Conservation (phyloP, 1,140 invertebrate genomes). For the Achroia grisella region DNA sequence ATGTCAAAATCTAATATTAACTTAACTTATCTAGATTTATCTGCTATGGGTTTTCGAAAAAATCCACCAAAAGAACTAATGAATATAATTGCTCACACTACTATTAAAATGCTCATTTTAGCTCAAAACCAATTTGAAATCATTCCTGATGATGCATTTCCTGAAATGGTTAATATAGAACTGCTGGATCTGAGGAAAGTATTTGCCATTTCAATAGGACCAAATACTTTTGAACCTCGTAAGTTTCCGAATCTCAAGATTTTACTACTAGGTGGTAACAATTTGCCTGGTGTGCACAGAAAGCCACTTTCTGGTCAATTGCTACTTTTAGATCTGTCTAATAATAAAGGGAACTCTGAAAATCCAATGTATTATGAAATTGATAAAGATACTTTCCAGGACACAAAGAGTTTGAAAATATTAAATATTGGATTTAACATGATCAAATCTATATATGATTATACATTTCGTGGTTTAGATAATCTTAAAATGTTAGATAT, state of each 20-base stretch:
- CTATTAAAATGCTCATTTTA: slow-evolving; percentile 65
- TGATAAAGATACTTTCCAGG: slow-evolving; percentile 42
- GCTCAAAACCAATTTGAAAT: slow-evolving; percentile 73
- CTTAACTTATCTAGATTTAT: slow-evolving; percentile 62
- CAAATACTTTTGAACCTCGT: slow-evolving; percentile 42
- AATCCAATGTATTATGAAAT: slow-evolving; percentile 65
- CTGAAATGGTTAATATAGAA: slow-evolving; percentile 69
- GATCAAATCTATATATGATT: slow-evolving; percentile 60
- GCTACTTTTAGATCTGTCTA: slow-evolving; percentile 64
- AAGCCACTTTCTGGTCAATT: slow-evolving; percentile 63
- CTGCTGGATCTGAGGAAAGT: slow-evolving; percentile 66
- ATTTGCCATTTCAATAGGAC: slow-evolving; percentile 37
- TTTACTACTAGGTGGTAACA: slow-evolving; percentile 66
- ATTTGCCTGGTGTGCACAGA: slow-evolving; percentile 60
- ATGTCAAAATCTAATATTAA: slow-evolving; percentile 48
- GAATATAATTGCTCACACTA: slow-evolving; percentile 64
- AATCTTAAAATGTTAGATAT: slow-evolving; percentile 64
- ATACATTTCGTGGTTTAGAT: slow-evolving; percentile 63
- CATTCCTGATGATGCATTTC: slow-evolving; percentile 64
- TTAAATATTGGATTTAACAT: slow-evolving; percentile 70
- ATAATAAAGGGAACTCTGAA: slow-evolving; percentile 52
- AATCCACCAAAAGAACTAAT: slow-evolving; percentile 55
- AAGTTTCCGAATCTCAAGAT: slow-evolving; percentile 67
- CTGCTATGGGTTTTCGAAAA: slow-evolving; percentile 70
- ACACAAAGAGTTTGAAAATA: slow-evolving; percentile 37